phyloP scores from a whole-genome alignment of 2,888 invertebrate genomes.

The Graphium colonna region DNA sequence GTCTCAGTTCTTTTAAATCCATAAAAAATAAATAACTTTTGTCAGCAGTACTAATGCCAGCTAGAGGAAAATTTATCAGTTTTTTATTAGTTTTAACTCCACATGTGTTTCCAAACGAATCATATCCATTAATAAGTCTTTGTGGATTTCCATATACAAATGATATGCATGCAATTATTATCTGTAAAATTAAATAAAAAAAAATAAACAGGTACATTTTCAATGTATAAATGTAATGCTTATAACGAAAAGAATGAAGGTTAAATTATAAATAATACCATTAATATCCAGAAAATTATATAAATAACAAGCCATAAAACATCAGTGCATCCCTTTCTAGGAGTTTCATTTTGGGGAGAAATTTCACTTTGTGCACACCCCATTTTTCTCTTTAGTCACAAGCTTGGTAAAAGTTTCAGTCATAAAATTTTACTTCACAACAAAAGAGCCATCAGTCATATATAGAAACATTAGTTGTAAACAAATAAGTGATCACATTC shows the following conservation, averaged over 20 bases:
- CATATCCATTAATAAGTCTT: conserved; percentile 93
- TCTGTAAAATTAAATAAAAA: conserved; percentile 65
- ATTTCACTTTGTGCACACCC: conserved; percentile 85
- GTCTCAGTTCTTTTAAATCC: conserved; percentile 86
- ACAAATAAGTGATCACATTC: not conserved
- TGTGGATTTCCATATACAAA: conserved; percentile 93
- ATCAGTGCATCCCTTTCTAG: conserved; percentile 89
- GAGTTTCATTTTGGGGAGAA: conserved; percentile 80
- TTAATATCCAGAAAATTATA: conserved; percentile 89
- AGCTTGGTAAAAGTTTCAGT: not conserved
- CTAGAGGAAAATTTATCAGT: conserved; percentile 85
- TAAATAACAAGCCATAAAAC: conserved; percentile 89
- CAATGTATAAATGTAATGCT: not conserved
- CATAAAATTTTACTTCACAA: not conserved
- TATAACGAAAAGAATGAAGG: too few species aligned
- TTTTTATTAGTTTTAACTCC: conserved; percentile 89
- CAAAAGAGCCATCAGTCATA: not conserved
- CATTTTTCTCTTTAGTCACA: conserved; percentile 57
- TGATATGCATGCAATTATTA: conserved; percentile 91
- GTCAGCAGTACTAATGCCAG: conserved; percentile 89
- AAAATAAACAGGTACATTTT: too few species aligned
- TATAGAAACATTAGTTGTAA: not conserved
- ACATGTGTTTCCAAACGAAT: conserved; percentile 97
- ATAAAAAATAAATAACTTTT: conserved; percentile 91
- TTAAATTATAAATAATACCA: conserved; percentile 77